Base-by-base conservation (phyloP, 2,888 invertebrate genomes). In the Scaptomyza parva region DNA sequence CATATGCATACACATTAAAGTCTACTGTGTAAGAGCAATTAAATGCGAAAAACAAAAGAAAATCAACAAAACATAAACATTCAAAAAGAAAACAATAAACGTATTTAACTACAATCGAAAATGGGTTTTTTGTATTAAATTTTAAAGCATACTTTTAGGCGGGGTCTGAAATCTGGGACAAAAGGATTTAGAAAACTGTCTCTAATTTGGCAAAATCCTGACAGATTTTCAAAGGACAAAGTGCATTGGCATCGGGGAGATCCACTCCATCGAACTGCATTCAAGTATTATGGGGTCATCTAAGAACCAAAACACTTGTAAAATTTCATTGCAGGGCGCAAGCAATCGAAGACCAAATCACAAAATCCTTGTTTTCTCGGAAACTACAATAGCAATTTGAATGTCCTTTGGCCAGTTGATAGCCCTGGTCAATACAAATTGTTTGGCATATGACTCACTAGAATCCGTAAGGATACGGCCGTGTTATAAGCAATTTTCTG, bases 21-120 rank as follows among this genome's bases (percentile, higher is more conserved):
- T 73, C 68, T 88, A 86, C 64, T 75, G 68, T 78, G 40, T 81
- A 88, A 81, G 88, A 76, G 76, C 88, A 70, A 81, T 65, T 78
- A 72, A 86, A 73, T 73, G 78, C 85, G 69, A 78, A 52, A 64
- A 65, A 63, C 37, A 68, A 58, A 69, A 54, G 26, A 54, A 64
- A 60, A 54, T 45, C 45, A 45, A 61, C 58, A 50, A 64, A 74
- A 62, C 45, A 65, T 35, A 22, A 48, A 48, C 35, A 48, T 48
- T 48, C 14, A 22, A 35, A 70, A 37, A 37, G 37, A 37, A 55
- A 75, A 88, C 67, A 88, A 88, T 86, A 83, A 83, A 83, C 78
- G 71, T 86, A 84, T 88, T 86, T 84, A 88, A 88, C 85, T 80
- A 86, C 66, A 57, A 74, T 50, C 50, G 9, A 20, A n/a, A 33